Evolutionary conservation across 2,113 vertebrate genomes (phyloP), one percentile per base, ranked within the genome.

Genomic region (Scatophagus argus): DNA sequence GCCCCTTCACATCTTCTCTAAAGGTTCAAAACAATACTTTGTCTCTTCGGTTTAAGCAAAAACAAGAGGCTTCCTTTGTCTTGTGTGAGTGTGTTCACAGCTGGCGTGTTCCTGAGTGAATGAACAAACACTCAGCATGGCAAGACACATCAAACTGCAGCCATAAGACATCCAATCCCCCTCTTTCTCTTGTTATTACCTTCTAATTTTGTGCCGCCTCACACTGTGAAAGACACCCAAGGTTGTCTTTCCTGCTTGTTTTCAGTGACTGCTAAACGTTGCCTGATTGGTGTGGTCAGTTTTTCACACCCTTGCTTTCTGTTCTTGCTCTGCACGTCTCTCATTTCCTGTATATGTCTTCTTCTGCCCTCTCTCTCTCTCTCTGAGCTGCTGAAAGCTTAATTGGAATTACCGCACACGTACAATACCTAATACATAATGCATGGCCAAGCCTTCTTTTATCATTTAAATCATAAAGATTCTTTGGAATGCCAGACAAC

Each of bases 381-480:
- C 70, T 46, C 46, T 32, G 61, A 83, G 74, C 77, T 78, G 72
- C 72, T 60, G 71, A 79, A 60, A 81, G 56, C 75, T 87, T 93
- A 90, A 94, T 94, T 94, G 91, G 89, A 92, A 90, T 92, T 90
- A 92, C 87, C 31, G 76, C 81, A 80, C 86, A 92, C 86, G 81
- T 89, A 89, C 85, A 80, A 75, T 51, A 72, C 56, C 85, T 84
- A 76, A 92, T 94, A 69, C 90, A 94, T 94, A 92, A 94, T 94
- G 91, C 90, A 94, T 91, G 56, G 63, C 60, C 81, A 7, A 73
- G 75, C 65, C 77, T 87, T 91, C 91, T 89, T 92, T 91, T 90
- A 93, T 94, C 90, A 93, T 93, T 94, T 92, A 90, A 92, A 94
- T 92, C 91, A 91, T 91, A 88, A 91, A 82, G 82, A 88, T 83